Base-by-base conservation (phyloP, 2,113 vertebrate species). In the Piaya cayana region DNA sequence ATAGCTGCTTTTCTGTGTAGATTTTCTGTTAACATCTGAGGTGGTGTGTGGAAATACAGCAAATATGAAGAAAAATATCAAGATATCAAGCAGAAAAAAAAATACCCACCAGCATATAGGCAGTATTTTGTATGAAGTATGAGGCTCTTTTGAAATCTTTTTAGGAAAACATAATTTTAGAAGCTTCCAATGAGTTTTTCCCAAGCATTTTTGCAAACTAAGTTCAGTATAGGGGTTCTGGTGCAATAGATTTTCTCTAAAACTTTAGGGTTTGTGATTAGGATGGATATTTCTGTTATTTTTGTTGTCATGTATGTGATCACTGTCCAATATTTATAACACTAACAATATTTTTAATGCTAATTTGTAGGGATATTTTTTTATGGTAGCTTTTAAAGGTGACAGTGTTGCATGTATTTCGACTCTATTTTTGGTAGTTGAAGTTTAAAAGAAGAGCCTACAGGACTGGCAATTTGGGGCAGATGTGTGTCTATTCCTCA, bases 401-500 rank as follows among this genome's bases (percentile, higher is more conserved):
- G n/a, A 29, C 42, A 32, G 52, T 56, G 83, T 97, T 94, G 71
- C 49, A 58, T 62, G 19, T 92, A 27, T 87, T 83, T 93, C 2
- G 2, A 76, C 84, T 94, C 65, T 83, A 82, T 96, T 96, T 97
- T 95, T 91, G 91, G 84, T 93, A 83, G 84, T 88, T 81, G 30
- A 94, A 92, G 83, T 93, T 96, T 94, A 97, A 97, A 97, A 92
- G 94, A 79, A 97, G 91, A 97, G 93, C 92, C 95, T 90, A 90
- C 85, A 97, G 96, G 92, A 86, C 96, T 98, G 96, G 95, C 97
- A 97, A 83, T 97, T 95, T 93, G 25, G 76, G 96, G 95, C 98
- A 98, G 97, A 97, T 98, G 97, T 98, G 97, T 93, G 64, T 94
- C 93, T 96, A 83, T 96, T 97, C 96, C 97, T 97, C 94, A 92